phyloP scores from a whole-genome alignment of 2,113 vertebrate genomes.

The Mirza zaza region DNA sequence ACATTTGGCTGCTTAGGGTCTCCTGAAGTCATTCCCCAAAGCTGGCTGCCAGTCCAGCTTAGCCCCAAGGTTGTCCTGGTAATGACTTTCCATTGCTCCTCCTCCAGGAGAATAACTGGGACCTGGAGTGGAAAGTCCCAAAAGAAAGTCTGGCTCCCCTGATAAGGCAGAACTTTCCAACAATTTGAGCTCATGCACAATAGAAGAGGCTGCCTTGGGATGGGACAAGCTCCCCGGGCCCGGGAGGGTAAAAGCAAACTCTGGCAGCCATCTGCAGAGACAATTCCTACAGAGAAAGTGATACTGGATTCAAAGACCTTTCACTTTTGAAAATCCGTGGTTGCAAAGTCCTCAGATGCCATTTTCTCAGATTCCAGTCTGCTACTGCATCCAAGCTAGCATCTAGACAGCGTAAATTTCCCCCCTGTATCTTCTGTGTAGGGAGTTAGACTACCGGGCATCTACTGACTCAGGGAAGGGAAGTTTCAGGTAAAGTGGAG shows the following conservation, averaged over 20 bases:
- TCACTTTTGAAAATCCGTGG: not conserved
- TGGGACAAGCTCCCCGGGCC: not conserved
- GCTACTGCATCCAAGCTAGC: too few relatives aligned
- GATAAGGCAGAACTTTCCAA: not conserved
- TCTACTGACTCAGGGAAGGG: not conserved
- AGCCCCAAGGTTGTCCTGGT: not conserved
- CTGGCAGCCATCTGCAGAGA: not conserved
- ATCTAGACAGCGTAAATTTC: accelerated
- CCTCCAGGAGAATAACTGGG: not conserved
- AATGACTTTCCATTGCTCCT: not conserved
- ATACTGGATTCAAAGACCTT: not conserved
- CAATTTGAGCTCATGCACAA: not conserved
- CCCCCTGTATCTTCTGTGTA: not conserved
- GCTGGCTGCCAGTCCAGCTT: not conserved
- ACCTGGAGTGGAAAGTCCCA: not conserved
- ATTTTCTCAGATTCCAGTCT: not conserved
- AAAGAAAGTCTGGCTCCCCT: not conserved
- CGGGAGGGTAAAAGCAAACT: not conserved
- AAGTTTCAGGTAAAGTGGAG: not conserved
- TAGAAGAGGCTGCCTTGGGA: not conserved
- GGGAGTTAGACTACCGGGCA: too few relatives aligned
- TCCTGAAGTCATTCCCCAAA: not conserved
- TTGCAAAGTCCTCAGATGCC: not conserved
- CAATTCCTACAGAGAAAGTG: not conserved
- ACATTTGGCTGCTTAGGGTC: not conserved